Percentiles rank a stretch among this genome's conserved stretches.
Conservation (phyloP, 2,888 invertebrate genomes). For the Tetranychus truncatus region DNA sequence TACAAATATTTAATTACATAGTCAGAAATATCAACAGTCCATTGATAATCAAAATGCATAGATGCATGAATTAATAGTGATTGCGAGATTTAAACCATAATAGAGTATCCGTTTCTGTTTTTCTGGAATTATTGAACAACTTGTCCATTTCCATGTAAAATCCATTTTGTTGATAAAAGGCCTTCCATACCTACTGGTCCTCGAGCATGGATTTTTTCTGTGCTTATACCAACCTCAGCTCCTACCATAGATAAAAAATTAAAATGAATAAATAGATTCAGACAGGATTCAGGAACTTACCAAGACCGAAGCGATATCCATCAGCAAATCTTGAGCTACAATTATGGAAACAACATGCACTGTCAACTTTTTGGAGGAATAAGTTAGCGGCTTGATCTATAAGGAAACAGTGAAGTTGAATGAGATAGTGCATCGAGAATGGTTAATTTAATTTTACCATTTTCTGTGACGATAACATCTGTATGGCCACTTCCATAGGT, state of each 20-base stretch:
- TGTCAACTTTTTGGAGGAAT: constrained; percentile 74
- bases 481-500: constrained; percentile 89
- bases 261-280: background rate
- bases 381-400: constrained; percentile 40
- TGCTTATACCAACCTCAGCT: constrained; percentile 74
- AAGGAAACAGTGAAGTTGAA: background rate
- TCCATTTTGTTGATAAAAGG: constrained; percentile 90
- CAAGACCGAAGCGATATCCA: constrained; percentile 90
- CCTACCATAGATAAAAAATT: constrained; percentile 33
- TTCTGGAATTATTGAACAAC: constrained; percentile 54
- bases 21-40: too few species aligned
- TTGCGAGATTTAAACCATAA: too few species aligned
- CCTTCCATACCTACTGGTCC: constrained; percentile 98
- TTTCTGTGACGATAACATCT: constrained; percentile 85
- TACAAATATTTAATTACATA: too few species aligned
- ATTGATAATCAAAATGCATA: too few species aligned
- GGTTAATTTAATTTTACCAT: constrained; percentile 41
- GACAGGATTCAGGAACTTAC: constrained; percentile 30
- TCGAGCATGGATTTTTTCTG: constrained; percentile 63
- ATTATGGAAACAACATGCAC: constrained; percentile 96
- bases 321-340: constrained; percentile 82
- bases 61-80: too few species aligned
- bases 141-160: constrained; percentile 72
- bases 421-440: background rate
- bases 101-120: too few species aligned